Conservation (phyloP, 2,113 vertebrate genomes). For the Tichodroma muraria region DNA sequence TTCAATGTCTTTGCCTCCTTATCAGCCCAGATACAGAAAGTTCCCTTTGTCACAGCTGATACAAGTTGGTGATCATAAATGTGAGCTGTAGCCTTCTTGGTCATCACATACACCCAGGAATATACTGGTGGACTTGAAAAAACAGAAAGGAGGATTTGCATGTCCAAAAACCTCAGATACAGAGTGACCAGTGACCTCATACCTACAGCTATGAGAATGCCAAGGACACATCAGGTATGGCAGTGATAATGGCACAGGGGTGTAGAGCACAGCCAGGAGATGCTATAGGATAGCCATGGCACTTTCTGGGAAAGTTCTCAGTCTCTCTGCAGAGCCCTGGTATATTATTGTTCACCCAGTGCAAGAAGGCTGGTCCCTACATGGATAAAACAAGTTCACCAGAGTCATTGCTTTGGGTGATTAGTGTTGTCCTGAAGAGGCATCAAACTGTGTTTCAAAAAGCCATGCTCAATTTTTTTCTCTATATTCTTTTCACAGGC, state of each 20-base stretch:
- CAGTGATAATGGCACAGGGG: neutral
- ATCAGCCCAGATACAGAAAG: neutral
- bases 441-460: neutral
- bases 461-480: neutral
- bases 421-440: neutral
- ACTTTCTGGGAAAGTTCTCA: neutral
- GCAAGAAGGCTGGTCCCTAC: neutral
- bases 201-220: neutral
- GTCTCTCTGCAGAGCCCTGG: neutral
- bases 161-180: neutral
- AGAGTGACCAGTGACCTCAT: neutral
- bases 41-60: neutral
- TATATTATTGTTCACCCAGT: neutral
- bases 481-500: neutral
- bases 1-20: neutral
- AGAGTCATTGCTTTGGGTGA: neutral
- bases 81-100: neutral
- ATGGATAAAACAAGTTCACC: neutral
- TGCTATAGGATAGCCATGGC: neutral
- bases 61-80: neutral
- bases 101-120: neutral
- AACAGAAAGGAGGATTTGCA: neutral
- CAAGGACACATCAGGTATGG: neutral
- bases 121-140: neutral
- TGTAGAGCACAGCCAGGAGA: neutral